Conservation (phyloP, 1,140 invertebrate species). For the Pentalonia nigronervosa region DNA sequence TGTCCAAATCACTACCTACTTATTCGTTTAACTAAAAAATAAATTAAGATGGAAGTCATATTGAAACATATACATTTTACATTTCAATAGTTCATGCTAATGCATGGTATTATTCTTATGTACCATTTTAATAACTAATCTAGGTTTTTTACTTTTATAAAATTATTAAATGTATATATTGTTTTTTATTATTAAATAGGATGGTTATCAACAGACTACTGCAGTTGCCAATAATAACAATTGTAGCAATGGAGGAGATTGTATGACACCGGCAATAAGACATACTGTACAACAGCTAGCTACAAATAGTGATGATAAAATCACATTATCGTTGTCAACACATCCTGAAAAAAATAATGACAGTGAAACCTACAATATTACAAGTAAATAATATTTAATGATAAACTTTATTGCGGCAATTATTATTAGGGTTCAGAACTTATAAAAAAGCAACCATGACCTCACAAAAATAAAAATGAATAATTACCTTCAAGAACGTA, state of each 20-base stretch:
- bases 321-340: constrained; percentile 13
- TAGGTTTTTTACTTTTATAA: background rate
- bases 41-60: background rate
- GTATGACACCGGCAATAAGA: background rate
- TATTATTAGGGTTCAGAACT: background rate
- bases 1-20: too few species aligned
- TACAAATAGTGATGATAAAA: background rate
- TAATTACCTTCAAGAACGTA: background rate
- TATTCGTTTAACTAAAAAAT: background rate
- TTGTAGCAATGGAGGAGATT: constrained; percentile 10
- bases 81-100: background rate
- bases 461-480: background rate
- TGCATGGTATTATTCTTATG: too few species aligned
- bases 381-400: constrained; percentile 22
- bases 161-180: background rate
- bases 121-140: background rate
- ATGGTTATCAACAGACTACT: background rate
- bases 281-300: background rate
- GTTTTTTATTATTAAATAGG: background rate
- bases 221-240: background rate
- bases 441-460: background rate
- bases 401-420: background rate
- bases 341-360: background rate
- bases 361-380: background rate
- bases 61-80: background rate